A percentile compares a stretch with the other conserved stretches of the same genome.
Evolutionary conservation across 2,113 vertebrate genomes (phyloP).

Genomic region (Puntigrus tetrazona): DNA sequence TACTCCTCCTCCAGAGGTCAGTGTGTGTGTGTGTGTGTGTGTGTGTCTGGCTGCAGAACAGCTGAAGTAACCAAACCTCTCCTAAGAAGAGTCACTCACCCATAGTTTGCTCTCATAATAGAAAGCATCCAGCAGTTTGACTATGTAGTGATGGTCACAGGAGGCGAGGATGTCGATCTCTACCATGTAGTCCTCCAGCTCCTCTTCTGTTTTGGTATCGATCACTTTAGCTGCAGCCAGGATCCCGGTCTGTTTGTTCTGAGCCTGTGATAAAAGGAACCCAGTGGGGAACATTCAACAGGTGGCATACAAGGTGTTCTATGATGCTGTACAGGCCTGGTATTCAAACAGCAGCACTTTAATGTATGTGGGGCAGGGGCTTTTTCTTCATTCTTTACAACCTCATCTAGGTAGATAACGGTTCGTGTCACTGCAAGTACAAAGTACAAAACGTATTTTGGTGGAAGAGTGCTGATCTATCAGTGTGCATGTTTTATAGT

Average conservation of each 20-base stretch:
- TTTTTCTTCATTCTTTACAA: not conserved
- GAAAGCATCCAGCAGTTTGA: conserved; percentile 96
- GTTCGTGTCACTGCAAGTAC: not conserved
- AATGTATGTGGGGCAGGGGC: not conserved
- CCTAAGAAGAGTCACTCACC: conserved; percentile 75
- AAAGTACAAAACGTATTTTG: too few species aligned
- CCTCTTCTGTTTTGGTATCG: conserved; percentile 98
- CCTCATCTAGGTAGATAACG: not conserved
- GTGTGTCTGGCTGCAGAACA: not conserved
- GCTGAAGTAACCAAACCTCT: not conserved
- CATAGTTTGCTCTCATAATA: conserved; percentile 97
- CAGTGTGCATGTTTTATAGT: too few species aligned
- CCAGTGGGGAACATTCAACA: not conserved
- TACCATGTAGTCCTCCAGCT: conserved; percentile 98
- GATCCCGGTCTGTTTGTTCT: conserved; percentile 93
- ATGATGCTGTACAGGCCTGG: conserved; percentile 5
- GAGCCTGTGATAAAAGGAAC: conserved; percentile 76
- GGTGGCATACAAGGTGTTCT: not conserved
- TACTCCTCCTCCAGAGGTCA: not conserved
- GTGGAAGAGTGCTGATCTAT: too few species aligned
- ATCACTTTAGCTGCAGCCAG: conserved; percentile 98
- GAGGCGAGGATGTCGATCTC: conserved; percentile 98
- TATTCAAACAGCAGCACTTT: not conserved
- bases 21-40: not conserved
- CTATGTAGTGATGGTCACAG: conserved; percentile 94